Base-by-base conservation (phyloP, 2,797 vertebrate species). In the Anguilla pacifica region DNA sequence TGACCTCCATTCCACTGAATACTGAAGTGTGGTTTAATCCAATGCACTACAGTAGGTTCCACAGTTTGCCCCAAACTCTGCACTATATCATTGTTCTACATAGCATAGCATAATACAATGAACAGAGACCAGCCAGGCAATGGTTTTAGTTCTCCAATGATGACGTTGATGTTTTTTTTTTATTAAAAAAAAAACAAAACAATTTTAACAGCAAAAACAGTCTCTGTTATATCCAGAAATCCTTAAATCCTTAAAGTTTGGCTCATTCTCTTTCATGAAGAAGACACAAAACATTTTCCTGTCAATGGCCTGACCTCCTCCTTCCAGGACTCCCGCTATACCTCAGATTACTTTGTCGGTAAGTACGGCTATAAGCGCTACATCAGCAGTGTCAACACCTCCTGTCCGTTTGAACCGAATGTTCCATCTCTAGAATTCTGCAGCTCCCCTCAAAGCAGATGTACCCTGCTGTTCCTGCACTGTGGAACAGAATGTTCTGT, bases 331-430 rank as follows among this genome's bases (percentile, higher is more conserved):
- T 98, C 98, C 91, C 97, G 98, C 91, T 99, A 98, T 95, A 97
- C 97, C 95, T 98, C 98, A 94, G 98, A 99, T 96, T 99, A 99
- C 96, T 98, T 99, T 96, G 97, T 98, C 96, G 99, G 99, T 99
- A 98, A 99, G 99, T 99, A 94, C 91, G 83, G 87, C 91, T 82
- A 57, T 0, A 0, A 2, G 0, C 22, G 53, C 15, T 0, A 1
- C 79, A 39, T 51, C 19, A 64, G 17, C 22, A 4, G 59, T 64
- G 59, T 19, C 13, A 64, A 17, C 17, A 64, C 51, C 51, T 53
- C 35, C 74, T 46, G 35, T 19, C 35, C 39, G 17, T 19, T 39
- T 79, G 74, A 43, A 43, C 74, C 19, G 39, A 79, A 43, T 79
- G 74, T 46, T 22, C n/a, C 70, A 13, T 72, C 11, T 31, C 9